phyloP scores from a whole-genome alignment of 2,113 vertebrate genomes.

The Stigmatopora argus region DNA sequence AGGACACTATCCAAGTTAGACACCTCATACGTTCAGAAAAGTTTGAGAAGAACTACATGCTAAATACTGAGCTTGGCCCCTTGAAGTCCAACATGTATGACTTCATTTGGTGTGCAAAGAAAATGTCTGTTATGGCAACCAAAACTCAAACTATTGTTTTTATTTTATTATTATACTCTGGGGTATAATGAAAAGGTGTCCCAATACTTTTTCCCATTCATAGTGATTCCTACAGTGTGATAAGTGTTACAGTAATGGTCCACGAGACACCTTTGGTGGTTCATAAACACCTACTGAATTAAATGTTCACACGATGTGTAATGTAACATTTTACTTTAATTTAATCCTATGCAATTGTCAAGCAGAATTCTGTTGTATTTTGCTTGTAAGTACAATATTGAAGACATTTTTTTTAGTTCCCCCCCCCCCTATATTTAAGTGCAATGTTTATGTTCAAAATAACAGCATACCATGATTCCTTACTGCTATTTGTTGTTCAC shows the following conservation, averaged over 20 bases:
- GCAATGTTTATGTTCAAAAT: not conserved
- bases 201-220: not conserved
- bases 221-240: not conserved
- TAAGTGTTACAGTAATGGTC: not conserved
- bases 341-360: not conserved
- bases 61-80: not conserved
- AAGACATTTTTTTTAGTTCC: not conserved
- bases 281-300: not conserved
- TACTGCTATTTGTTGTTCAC: not conserved
- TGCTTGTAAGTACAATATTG: not conserved
- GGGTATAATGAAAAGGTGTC: not conserved
- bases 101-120: not conserved
- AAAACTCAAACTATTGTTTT: not conserved
- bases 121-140: too few relatives aligned
- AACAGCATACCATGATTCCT: not conserved
- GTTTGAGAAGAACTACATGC: not conserved
- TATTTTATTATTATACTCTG: not conserved
- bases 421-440: not conserved
- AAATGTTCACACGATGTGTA: not conserved
- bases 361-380: too few relatives aligned
- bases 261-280: not conserved
- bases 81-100: not conserved
- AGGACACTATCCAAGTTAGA: not conserved
- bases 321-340: not conserved
- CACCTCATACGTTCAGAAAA: not conserved